phyloP scores from a whole-genome alignment of 2,797 vertebrate species.

The Ambastaia sidthimunki region DNA sequence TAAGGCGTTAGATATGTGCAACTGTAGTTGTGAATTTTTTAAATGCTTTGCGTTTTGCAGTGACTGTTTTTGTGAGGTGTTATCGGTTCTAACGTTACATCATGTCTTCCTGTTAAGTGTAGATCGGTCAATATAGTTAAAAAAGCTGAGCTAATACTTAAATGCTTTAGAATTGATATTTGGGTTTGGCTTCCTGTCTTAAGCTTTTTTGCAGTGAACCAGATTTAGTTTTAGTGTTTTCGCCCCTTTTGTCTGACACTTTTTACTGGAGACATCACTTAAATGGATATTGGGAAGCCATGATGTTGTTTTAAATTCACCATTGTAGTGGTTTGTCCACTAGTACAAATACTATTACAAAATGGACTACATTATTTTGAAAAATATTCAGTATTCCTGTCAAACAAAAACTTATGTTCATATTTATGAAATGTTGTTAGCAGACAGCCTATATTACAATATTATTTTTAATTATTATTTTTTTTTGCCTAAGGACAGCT shows the following conservation, averaged over 20 bases:
- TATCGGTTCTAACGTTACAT: conserved; percentile 33
- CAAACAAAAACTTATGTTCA: not conserved
- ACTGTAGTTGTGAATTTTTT: not conserved
- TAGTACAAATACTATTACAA: not conserved
- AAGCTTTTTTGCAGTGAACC: conserved; percentile 36
- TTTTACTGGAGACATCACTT: conserved; percentile 17
- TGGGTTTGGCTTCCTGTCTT: conserved; percentile 45
- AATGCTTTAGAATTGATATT: conserved; percentile 50
- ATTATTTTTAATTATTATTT: too few relatives aligned
- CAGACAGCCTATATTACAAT: too few relatives aligned
- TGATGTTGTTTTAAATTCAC: not conserved
- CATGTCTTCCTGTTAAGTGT: conserved; percentile 35
- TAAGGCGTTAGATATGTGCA: conserved; percentile 6
- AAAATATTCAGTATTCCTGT: not conserved
- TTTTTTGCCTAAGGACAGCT: not conserved
- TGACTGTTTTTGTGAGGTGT: conserved; percentile 2
- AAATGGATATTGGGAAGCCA: conserved; percentile 4
- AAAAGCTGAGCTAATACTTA: conserved; percentile 48
- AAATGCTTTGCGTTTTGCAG: conserved; percentile 44
- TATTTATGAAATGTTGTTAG: not conserved
- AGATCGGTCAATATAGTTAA: conserved; percentile 40
- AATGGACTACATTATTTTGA: not conserved
- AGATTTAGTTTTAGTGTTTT: conserved; percentile 39
- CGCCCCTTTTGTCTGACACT: conserved; percentile 20
- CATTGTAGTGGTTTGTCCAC: not conserved